Evolutionary conservation across 2,113 vertebrate species (phyloP).

Genomic region (Bungarus multicinctus): DNA sequence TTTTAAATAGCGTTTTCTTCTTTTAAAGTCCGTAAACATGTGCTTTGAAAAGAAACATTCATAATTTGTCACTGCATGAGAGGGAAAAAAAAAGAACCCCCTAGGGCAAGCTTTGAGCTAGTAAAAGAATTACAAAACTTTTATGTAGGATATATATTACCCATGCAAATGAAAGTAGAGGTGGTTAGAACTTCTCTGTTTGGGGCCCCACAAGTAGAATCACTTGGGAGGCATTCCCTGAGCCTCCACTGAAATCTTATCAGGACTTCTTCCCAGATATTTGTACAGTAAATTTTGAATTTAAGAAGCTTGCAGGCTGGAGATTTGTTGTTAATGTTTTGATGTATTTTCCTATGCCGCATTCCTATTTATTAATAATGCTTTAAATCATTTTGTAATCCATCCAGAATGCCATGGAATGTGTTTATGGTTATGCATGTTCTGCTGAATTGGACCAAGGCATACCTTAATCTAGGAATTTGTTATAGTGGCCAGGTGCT

Average conservation of each 20-base stretch:
- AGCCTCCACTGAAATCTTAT: background rate
- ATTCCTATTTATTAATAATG: background rate
- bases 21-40: background rate
- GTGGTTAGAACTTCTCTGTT: background rate
- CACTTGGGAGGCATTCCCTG: background rate
- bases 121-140: background rate
- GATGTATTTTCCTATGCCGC: background rate
- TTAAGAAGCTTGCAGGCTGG: background rate
- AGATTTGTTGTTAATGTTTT: background rate
- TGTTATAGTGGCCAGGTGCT: background rate
- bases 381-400: background rate
- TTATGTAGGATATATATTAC: background rate
- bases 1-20: background rate
- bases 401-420: background rate
- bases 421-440: background rate
- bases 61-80: background rate
- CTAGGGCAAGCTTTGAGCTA: background rate
- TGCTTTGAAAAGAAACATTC: background rate
- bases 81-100: background rate
- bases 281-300: background rate
- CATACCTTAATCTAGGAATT: background rate
- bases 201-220: background rate
- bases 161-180: background rate
- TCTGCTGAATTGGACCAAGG: background rate
- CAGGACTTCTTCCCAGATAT: background rate